Evolutionary conservation across 2,888 invertebrate species (phyloP).

Genomic region (Ferdinandea cuprea): DNA sequence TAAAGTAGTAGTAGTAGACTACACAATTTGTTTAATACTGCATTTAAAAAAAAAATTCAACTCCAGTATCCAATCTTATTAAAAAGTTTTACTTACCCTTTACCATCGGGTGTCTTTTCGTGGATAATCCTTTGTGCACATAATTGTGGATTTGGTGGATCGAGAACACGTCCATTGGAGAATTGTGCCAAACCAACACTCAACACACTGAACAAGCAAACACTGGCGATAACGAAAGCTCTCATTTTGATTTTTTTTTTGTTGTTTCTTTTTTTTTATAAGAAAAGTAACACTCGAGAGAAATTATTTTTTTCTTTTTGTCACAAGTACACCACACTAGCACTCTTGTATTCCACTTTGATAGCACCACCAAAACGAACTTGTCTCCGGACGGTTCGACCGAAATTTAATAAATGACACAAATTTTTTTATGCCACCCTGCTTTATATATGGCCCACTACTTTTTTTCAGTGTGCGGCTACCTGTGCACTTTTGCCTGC

Average conservation of each 20-base stretch:
- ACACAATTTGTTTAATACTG: too few relatives aligned
- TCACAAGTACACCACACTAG: conserved; percentile 9
- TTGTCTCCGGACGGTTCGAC: conserved; percentile 75
- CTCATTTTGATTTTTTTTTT: conserved; percentile 78
- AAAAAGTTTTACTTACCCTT: conserved; percentile 84
- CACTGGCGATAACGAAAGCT: conserved; percentile 83
- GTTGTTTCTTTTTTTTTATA: conserved; percentile 17
- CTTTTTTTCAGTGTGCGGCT: conserved; percentile 38
- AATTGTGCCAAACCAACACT: conserved; percentile 86
- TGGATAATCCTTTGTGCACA: conserved; percentile 90
- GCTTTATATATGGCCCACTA: conserved; percentile 80
- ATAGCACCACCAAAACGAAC: conserved; percentile 48
- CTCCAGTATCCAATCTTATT: too few relatives aligned
- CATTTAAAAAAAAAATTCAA: too few relatives aligned
- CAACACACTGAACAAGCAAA: conserved; percentile 81
- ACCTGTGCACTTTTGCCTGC: conserved; percentile 35
- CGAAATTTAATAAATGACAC: conserved; percentile 80
- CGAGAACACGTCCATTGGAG: conserved; percentile 90
- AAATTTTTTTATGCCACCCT: conserved; percentile 78
- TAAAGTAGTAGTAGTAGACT: too few relatives aligned
- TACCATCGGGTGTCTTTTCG: conserved; percentile 89
- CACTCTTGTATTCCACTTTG: conserved; percentile 33
- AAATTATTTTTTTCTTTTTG: conserved; percentile 56
- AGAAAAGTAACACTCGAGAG: conserved; percentile 72
- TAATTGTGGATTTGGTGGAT: conserved; percentile 89